Evolutionary conservation across 2,113 vertebrate genomes (phyloP).

Genomic region (Murina feae): DNA sequence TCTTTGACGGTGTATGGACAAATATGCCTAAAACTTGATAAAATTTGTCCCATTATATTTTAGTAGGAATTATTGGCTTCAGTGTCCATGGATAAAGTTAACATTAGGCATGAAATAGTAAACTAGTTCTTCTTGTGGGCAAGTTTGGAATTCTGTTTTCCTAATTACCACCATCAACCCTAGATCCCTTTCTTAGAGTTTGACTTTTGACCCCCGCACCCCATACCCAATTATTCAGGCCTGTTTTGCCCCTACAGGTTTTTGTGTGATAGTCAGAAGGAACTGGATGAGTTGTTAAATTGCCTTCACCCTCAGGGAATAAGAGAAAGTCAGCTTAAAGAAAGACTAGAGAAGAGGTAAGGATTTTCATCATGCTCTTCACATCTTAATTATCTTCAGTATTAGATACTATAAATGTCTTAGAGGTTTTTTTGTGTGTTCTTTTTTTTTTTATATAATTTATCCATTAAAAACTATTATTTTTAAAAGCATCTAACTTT

Average conservation of each 20-base stretch:
- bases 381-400: background rate
- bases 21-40: background rate
- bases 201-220: background rate
- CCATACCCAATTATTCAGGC: background rate
- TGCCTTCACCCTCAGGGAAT: slow-evolving; percentile 93
- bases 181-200: background rate
- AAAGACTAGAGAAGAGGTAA: slow-evolving; percentile 89
- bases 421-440: background rate
- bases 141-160: slow-evolving; percentile 14
- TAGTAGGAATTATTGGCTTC: background rate
- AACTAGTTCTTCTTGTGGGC: background rate
- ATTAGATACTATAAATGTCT: background rate
- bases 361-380: background rate
- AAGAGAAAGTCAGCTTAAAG: slow-evolving; percentile 93
- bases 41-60: background rate
- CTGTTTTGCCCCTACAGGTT: slow-evolving; percentile 84
- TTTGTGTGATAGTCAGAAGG: slow-evolving; percentile 89
- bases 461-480: background rate
- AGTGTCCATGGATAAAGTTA: background rate
- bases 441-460: background rate
- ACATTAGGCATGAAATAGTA: background rate
- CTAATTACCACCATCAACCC: background rate
- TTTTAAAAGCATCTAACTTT: background rate
- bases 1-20: background rate
- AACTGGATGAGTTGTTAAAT: slow-evolving; percentile 91